A percentile compares a stretch with the other conserved stretches of the same genome.
phyloP scores from a whole-genome alignment of 1,140 invertebrate species.

The Drosophila orena region DNA sequence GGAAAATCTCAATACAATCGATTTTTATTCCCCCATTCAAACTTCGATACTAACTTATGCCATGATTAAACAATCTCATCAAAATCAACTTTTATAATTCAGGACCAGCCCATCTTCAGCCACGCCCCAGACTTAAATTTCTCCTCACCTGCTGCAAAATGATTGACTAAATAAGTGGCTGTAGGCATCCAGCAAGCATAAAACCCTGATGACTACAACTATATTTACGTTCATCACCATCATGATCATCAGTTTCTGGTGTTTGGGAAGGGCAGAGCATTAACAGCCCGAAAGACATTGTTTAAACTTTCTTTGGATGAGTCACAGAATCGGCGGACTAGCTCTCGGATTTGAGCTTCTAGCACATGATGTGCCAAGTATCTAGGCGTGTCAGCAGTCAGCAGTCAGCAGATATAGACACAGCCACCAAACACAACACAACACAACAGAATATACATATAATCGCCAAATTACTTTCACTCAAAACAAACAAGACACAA shows the following conservation, averaged over 20 bases:
- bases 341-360: conserved; percentile 42
- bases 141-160: conserved; percentile 48
- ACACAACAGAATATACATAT: conserved; percentile 9
- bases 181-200: conserved; percentile 33
- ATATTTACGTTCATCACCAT: conserved; percentile 33
- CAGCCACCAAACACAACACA: conserved; percentile 8
- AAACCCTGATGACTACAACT: conserved; percentile 56
- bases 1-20: conserved; percentile 6
- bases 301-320: conserved; percentile 67
- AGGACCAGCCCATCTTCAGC: conserved; percentile 8
- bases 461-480: conserved; percentile 76
- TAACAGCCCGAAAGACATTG: conserved; percentile 25
- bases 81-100: conserved; percentile 24
- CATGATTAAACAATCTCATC: conserved; percentile 21
- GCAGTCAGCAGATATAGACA: conserved; percentile 4
- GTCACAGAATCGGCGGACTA: conserved; percentile 49
- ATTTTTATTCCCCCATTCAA: conserved; percentile 23
- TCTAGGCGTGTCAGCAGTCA: conserved; percentile 43
- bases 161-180: conserved; percentile 60
- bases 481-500: conserved; percentile 39
- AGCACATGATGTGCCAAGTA: conserved; percentile 44
- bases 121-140: conserved; percentile 28
- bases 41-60: conserved; percentile 6
- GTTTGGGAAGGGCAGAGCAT: conserved; percentile 17
- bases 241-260: conserved; percentile 12